Percentiles rank a stretch among this genome's conserved stretches.
Conservation (phyloP, 2,888 invertebrate species). For the Lasioglossum vierecki region DNA sequence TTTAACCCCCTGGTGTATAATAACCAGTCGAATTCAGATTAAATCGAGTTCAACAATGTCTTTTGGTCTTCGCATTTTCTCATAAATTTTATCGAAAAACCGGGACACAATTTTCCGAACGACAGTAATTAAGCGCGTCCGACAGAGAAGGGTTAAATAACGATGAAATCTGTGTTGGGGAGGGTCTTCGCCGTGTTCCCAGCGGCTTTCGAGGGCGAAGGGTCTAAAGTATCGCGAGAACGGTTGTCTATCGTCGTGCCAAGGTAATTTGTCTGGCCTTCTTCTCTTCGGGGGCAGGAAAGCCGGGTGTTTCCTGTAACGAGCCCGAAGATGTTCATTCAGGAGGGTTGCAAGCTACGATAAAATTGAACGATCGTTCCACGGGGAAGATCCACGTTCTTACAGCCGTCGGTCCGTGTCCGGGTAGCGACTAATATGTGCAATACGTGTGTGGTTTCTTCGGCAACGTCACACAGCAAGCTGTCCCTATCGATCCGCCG, state of each 20-base stretch:
- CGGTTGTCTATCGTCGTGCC: not conserved
- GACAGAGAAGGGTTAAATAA: not conserved
- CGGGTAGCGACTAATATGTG: constrained; percentile 55
- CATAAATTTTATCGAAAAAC: no score
- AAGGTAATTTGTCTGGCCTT: not conserved
- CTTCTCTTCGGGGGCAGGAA: not conserved
- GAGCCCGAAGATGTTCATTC: not conserved
- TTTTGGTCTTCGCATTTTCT: no score
- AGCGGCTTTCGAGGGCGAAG: not conserved
- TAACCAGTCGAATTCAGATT: no score
- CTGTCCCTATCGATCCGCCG: constrained; percentile 66
- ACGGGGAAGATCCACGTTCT: constrained; percentile 17
- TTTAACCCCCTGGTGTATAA: not conserved
- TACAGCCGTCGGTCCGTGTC: constrained; percentile 21
- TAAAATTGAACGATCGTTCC: constrained; percentile 24
- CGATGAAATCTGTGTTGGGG: not conserved
- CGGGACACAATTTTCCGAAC: not conserved
- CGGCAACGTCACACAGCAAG: constrained; percentile 65
- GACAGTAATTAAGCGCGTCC: not conserved
- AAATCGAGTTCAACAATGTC: no score
- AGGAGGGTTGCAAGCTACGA: not conserved
- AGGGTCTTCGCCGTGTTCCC: not conserved
- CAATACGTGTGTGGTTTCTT: constrained; percentile 67
- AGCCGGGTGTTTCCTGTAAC: not conserved
- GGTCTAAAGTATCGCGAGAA: not conserved